Evolutionary conservation across 2,888 invertebrate species (phyloP).

Genomic region (Tortricodes alternella): DNA sequence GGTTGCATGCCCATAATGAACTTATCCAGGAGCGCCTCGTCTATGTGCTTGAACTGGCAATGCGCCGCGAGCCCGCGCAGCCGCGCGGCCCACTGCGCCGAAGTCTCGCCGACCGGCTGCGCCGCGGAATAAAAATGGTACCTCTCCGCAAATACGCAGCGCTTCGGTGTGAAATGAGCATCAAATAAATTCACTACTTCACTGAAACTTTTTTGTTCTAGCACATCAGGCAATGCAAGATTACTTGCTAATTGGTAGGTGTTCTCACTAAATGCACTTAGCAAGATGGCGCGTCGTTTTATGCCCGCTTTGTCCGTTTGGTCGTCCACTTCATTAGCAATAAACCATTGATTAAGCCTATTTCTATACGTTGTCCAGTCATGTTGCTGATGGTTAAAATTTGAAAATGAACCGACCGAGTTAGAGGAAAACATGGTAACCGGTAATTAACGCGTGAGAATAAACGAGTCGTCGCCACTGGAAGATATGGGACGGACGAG

Average conservation of each 20-base stretch:
- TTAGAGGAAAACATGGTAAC: too few species aligned
- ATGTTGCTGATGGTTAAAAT: neutral
- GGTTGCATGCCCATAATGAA: constrained; percentile 16
- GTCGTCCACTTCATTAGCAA: neutral
- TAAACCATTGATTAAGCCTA: neutral
- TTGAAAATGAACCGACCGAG: neutral
- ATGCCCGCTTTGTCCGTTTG: neutral
- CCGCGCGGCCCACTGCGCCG: constrained; percentile 23
- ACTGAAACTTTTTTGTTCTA: neutral
- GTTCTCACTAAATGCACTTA: neutral
- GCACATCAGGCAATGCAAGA: neutral
- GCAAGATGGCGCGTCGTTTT: constrained; percentile 2
- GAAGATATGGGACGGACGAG: too few species aligned
- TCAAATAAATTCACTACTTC: neutral
- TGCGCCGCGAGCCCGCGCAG: constrained; percentile 19
- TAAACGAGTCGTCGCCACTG: too few species aligned
- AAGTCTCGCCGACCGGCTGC: neutral
- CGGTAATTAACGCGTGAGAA: too few species aligned
- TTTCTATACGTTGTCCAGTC: neutral
- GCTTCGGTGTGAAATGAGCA: constrained; percentile 19
- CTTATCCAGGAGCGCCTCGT: constrained; percentile 5
- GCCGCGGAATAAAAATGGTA: constrained; percentile 4
- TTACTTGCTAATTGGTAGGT: constrained; percentile 18
- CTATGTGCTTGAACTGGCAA: constrained; percentile 16
- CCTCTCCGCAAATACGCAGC: constrained; percentile 18